Evolutionary conservation across 2,113 vertebrate species (phyloP), one percentile per base, ranked within the genome.

Genomic region (Leptobrachium ailaonicum): DNA sequence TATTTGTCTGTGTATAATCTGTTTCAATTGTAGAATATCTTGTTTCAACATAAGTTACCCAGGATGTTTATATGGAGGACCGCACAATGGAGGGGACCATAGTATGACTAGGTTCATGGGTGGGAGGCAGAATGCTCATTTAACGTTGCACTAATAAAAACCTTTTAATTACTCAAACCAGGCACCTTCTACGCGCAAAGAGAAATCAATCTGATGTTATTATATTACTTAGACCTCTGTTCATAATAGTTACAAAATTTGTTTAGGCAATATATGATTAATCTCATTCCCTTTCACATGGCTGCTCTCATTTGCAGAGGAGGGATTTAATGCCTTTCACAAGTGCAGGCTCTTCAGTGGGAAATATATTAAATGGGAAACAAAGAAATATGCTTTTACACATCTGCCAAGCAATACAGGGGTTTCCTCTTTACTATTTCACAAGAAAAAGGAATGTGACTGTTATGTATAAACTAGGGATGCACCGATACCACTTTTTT

Each of bases 201-300:
- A 6, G 71, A 54, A 84, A 53, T 82, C 74, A 86, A 76, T 83
- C 77, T 71, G 6, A 63, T 83, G 82, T 80, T 82, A 69, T 75
- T 72, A 82, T 82, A 81, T 85, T 82, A 53, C 44, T 85, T 71
- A 82, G 75, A 4, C 2, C 50, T 79, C 2, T 81, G 58, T 60
- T 79, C 41, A 83, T 75, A 4, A 2, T 83, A 75, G 10, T 47
- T 67, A 83, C 71, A 74, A 76, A 71, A 64, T 79, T 62, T 80
- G 13, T 80, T 62, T 79, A 84, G 8, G 4, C 4, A 50, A 78
- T 83, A 60, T 68, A 85, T 79, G 11, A 47, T 4, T 85, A 50
- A 69, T 80, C 67, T 77, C 84, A 32, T 64, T 83, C n/a, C n/a
- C 20, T 83, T 43, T 76, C 2, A 77, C 62, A 56, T 40, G 9